Percentiles rank a stretch among this genome's conserved stretches.
Evolutionary conservation across 2,888 invertebrate species (phyloP).

Genomic region (Mycalesis mineus): DNA sequence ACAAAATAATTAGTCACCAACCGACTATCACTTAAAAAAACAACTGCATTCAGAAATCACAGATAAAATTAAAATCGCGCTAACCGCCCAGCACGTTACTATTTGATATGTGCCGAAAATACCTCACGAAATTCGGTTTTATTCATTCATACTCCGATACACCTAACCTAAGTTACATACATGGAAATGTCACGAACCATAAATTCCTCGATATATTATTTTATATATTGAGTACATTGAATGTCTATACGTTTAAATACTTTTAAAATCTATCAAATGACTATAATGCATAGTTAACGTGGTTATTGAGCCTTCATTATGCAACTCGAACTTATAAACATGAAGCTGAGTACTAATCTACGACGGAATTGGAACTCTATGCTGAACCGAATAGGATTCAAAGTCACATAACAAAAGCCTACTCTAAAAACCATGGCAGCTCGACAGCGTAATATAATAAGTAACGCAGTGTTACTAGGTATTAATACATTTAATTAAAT

Average conservation of each 20-base stretch:
- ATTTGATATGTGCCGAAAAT: slow-evolving; percentile 62
- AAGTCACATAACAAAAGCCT: slow-evolving; percentile 60
- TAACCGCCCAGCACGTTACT: slow-evolving; percentile 45
- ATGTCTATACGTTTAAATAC: slow-evolving; percentile 51
- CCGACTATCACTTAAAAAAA: slow-evolving; percentile 33
- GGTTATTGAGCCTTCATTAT: slow-evolving; percentile 57
- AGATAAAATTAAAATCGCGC: slow-evolving; percentile 57
- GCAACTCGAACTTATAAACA: slow-evolving; percentile 20
- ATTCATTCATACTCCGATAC: slow-evolving; percentile 32
- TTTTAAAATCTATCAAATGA: slow-evolving; percentile 56
- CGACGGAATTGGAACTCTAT: slow-evolving; percentile 24
- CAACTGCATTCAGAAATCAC: slow-evolving; percentile 67
- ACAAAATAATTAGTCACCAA: slow-evolving; percentile 33
- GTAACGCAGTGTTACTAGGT: slow-evolving; percentile 22
- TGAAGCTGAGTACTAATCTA: slow-evolving; percentile 9
- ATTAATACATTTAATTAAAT: neutral
- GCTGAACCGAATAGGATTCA: slow-evolving; percentile 33
- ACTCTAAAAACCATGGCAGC: slow-evolving; percentile 60
- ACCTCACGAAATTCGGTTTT: slow-evolving; percentile 39
- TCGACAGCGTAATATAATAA: slow-evolving; percentile 45
- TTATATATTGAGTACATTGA: slow-evolving; percentile 56
- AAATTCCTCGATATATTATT: slow-evolving; percentile 49
- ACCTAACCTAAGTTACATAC: slow-evolving; percentile 43
- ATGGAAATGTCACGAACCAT: slow-evolving; percentile 76
- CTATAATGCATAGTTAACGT: slow-evolving; percentile 46